phyloP scores from a whole-genome alignment of 2,888 invertebrate genomes.

The Agrochola lychnidis region DNA sequence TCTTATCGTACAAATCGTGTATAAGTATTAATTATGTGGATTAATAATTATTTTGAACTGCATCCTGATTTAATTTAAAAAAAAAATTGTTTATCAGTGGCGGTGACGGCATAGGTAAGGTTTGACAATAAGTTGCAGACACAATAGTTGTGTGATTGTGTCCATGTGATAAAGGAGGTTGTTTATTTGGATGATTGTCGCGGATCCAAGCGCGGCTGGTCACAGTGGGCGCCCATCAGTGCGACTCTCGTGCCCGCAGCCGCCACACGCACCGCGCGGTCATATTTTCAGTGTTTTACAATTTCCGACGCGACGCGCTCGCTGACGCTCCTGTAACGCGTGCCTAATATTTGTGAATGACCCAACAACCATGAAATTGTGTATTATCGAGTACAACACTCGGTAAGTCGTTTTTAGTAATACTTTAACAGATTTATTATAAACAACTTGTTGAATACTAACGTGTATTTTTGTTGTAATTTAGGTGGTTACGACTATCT shows the following conservation, averaged over 20 bases:
- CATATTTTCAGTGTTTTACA: conserved; percentile 35
- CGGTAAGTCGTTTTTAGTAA: conserved; percentile 57
- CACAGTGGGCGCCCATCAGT: conserved; percentile 58
- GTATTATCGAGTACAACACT: conserved; percentile 47
- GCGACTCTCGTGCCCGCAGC: conserved; percentile 56
- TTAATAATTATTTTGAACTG: background rate
- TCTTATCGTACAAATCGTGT: conserved; percentile 7
- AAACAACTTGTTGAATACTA: conserved; percentile 43
- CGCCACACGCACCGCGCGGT: conserved; percentile 59
- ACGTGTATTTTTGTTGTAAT: conserved; percentile 20
- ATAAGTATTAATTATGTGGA: background rate
- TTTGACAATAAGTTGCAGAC: background rate
- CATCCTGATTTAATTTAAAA: conserved; percentile 5
- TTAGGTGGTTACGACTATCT: conserved; percentile 10
- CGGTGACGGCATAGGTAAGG: background rate
- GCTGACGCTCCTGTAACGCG: conserved; percentile 38
- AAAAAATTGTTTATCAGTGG: background rate
- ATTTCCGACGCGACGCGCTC: conserved; percentile 54
- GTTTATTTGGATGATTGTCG: conserved; percentile 29
- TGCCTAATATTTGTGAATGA: conserved; percentile 54
- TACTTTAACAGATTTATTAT: conserved; percentile 33
- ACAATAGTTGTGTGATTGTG: conserved; percentile 3
- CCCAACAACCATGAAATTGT: conserved; percentile 57
- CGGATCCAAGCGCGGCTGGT: conserved; percentile 25
- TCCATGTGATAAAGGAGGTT: conserved; percentile 31